phyloP scores from a whole-genome alignment of 2,113 vertebrate genomes.

The Strix uralensis region DNA sequence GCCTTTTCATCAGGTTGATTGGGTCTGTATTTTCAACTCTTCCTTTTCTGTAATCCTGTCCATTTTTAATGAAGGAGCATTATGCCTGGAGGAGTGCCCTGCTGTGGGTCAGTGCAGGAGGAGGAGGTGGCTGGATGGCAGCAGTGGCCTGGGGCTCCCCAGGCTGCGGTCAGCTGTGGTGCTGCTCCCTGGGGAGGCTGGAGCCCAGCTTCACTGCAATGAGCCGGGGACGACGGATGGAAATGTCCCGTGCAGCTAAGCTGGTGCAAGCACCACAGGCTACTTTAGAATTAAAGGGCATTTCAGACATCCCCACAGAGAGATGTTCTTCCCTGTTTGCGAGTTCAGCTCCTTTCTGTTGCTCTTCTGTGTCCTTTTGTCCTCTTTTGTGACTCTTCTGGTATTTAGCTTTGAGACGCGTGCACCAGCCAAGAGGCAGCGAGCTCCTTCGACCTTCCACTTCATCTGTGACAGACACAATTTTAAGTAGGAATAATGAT shows the following conservation, averaged over 20 bases:
- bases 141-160: neutral
- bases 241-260: neutral
- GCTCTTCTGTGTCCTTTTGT: neutral
- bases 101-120: neutral
- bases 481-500: neutral
- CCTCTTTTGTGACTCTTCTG: neutral
- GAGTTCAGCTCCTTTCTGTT: neutral
- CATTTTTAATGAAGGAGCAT: neutral
- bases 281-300: neutral
- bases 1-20: neutral
- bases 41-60: neutral
- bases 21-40: neutral
- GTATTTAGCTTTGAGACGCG: neutral
- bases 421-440: neutral
- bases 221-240: neutral
- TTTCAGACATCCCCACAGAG: neutral
- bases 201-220: neutral
- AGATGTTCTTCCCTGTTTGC: neutral
- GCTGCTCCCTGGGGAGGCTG: rapidly evolving
- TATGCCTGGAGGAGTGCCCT: neutral
- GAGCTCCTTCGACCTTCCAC: neutral
- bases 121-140: neutral
- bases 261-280: neutral
- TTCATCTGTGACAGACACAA: neutral
- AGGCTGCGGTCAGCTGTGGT: neutral